Conservation (phyloP, 1,140 invertebrate genomes). For the Halesus radiatus region DNA sequence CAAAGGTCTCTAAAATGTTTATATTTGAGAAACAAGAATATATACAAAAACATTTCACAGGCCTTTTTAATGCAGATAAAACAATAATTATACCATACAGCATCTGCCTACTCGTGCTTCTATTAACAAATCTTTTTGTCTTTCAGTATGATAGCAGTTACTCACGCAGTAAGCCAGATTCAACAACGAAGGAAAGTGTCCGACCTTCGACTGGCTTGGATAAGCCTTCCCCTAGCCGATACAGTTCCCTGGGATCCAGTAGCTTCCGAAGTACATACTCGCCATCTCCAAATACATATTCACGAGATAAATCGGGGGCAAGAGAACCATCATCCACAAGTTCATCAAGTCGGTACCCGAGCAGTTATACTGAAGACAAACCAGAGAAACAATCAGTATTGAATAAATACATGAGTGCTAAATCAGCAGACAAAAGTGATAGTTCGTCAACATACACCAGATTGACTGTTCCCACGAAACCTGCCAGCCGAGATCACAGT, state of each 20-base stretch:
- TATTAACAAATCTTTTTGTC: background rate
- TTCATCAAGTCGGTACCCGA: slow-evolving; percentile 40
- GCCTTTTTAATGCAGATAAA: too few relatives aligned
- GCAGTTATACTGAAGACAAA: slow-evolving; percentile 45
- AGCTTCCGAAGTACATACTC: slow-evolving; percentile 44
- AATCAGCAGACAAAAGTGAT: slow-evolving; percentile 43
- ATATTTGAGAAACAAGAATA: too few relatives aligned
- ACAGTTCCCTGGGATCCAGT: slow-evolving; percentile 33
- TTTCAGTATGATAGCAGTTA: slow-evolving; percentile 56
- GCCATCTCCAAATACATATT: slow-evolving; percentile 40
- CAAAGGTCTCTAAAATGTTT: too few relatives aligned
- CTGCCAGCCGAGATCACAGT: slow-evolving; percentile 64
- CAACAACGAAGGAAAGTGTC: slow-evolving; percentile 36
- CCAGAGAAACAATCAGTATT: slow-evolving; percentile 47
- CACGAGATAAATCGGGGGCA: slow-evolving; percentile 49
- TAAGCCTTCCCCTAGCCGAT: slow-evolving; percentile 43
- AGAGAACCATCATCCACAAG: slow-evolving; percentile 36
- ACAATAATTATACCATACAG: too few relatives aligned
- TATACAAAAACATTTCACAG: too few relatives aligned
- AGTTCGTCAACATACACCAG: slow-evolving; percentile 36
- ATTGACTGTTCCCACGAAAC: slow-evolving; percentile 57
- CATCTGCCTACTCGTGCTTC: too few relatives aligned
- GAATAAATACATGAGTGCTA: slow-evolving; percentile 51
- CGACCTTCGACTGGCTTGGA: slow-evolving; percentile 31
- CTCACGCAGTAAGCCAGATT: slow-evolving; percentile 46